Evolutionary conservation across 2,113 vertebrate genomes (phyloP).

Genomic region (Centropus unirufus): DNA sequence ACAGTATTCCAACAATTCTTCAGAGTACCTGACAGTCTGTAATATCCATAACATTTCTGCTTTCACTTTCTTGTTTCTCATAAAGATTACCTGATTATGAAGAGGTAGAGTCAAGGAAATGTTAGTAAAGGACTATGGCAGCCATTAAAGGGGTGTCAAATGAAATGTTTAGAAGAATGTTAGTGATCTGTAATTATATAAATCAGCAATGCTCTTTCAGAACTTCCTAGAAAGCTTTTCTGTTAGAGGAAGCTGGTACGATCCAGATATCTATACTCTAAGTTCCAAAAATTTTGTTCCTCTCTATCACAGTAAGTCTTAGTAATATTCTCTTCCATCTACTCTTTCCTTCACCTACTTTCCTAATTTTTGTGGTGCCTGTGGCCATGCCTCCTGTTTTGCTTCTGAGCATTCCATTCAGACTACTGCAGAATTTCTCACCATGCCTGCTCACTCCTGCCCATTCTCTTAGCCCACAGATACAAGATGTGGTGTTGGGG

Average conservation of each 20-base stretch:
- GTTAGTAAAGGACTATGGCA: not conserved
- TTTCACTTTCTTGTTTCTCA: not conserved
- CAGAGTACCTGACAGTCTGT: not conserved
- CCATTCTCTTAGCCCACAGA: not conserved
- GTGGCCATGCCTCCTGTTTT: not conserved
- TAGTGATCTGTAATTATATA: not conserved
- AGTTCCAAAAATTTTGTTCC: not conserved
- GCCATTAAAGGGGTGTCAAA: not conserved
- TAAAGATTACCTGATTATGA: not conserved
- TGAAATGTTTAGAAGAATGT: not conserved
- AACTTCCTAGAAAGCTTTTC: not conserved
- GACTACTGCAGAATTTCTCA: not conserved
- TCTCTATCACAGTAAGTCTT: not conserved
- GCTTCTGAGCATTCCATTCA: not conserved
- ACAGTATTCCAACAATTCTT: not conserved
- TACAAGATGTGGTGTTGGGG: fast-evolving
- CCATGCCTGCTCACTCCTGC: not conserved
- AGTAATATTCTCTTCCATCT: not conserved
- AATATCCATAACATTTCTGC: not conserved
- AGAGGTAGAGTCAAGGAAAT: not conserved
- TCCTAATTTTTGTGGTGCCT: not conserved
- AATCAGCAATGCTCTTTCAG: not conserved
- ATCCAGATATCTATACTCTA: not conserved
- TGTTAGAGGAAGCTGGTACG: not conserved
- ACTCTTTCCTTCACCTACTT: not conserved